Conservation (phyloP, 2,113 vertebrate genomes). For the Progne subis region DNA sequence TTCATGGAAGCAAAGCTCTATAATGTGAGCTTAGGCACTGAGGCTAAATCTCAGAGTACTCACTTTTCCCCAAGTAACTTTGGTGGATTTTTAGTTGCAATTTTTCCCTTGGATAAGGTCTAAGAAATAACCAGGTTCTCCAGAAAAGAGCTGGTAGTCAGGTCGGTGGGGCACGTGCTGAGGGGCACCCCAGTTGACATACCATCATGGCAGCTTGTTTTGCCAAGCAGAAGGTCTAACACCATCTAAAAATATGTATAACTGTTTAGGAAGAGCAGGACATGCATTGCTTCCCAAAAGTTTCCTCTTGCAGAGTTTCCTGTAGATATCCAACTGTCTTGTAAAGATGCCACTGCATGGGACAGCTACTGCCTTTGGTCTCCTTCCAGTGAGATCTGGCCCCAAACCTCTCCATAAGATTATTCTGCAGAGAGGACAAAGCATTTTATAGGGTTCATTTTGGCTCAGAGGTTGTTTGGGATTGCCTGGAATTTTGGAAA, state of each 20-base stretch:
- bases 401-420: not conserved
- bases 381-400: not conserved
- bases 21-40: not conserved
- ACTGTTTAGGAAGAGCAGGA: not conserved
- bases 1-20: not conserved
- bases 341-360: not conserved
- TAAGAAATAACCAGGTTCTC: not conserved
- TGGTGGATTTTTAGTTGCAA: not conserved
- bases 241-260: not conserved
- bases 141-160: not conserved
- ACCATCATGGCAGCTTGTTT: not conserved
- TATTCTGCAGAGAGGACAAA: not conserved
- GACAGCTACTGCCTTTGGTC: not conserved
- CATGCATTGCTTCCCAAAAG: not conserved
- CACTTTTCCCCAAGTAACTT: not conserved
- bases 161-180: not conserved
- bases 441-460: not conserved
- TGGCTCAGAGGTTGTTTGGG: not conserved
- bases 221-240: not conserved
- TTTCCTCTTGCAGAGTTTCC: not conserved
- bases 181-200: not conserved
- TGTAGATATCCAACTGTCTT: not conserved
- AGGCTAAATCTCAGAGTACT: not conserved
- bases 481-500: not conserved
- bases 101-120: not conserved